phyloP scores from a whole-genome alignment of 2,888 invertebrate species.

The Omphaloscelis lunosa region DNA sequence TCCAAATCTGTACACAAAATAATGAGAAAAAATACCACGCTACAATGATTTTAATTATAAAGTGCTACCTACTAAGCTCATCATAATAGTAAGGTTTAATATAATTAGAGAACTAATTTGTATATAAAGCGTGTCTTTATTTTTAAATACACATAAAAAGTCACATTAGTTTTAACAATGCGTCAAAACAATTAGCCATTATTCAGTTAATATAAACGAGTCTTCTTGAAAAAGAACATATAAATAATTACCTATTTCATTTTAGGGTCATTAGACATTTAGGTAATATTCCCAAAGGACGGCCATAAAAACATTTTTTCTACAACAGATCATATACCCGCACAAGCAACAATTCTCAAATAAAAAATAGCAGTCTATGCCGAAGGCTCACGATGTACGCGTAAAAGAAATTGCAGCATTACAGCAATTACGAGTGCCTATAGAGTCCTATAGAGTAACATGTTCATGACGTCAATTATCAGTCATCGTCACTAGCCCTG shows the following conservation, averaged over 20 bases:
- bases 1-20: background rate
- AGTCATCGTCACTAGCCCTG: background rate
- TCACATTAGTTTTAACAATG: slow-evolving; percentile 1
- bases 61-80: slow-evolving; percentile 2
- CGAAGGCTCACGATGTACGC: slow-evolving; percentile 7
- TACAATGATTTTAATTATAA: slow-evolving; percentile 21
- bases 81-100: slow-evolving; percentile 19
- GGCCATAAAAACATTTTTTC: background rate
- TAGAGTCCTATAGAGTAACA: slow-evolving; percentile 37
- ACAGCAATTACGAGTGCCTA: slow-evolving; percentile 40
- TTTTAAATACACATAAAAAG: background rate
- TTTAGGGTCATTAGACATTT: background rate
- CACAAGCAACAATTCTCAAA: background rate
- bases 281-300: background rate
- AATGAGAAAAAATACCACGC: slow-evolving; percentile 19
- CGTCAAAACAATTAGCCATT: slow-evolving; percentile 29
- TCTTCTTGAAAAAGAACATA: background rate
- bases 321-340: background rate
- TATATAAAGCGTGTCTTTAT: slow-evolving; percentile 7
- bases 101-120: slow-evolving; percentile 37
- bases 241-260: background rate
- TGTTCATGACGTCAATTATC: slow-evolving; percentile 44
- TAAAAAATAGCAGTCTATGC: background rate
- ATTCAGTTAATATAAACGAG: background rate
- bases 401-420: slow-evolving; percentile 29